These are phyloP conservation scores for Rousettus madagascariensis DNA, from an alignment of 2,797 vertebrate genomes.

Conservation along the genomic window DNA sequence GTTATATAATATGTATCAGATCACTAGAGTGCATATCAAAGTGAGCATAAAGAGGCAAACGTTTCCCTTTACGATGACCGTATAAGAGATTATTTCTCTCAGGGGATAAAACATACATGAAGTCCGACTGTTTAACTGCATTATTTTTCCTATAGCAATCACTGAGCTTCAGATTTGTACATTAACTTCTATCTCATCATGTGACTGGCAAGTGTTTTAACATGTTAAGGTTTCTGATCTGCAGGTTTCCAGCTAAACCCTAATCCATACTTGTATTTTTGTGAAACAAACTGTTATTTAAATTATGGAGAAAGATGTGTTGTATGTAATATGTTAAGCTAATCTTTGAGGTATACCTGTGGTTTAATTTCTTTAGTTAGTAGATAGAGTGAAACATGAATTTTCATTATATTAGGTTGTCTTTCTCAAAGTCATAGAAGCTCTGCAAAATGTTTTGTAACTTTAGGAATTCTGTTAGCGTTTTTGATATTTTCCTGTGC, in stretches of 20 bases:
- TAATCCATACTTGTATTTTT: not conserved
- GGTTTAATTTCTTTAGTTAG: not conserved
- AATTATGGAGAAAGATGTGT: not conserved
- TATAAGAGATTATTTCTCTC: constrained; percentile 21
- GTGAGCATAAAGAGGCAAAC: constrained; percentile 32
- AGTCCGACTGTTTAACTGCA: constrained; percentile 34
- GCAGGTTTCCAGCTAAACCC: constrained; percentile 1
- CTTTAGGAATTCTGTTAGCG: not conserved
- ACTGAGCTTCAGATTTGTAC: not conserved
- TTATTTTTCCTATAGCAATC: not conserved
- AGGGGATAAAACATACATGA: constrained; percentile 36
- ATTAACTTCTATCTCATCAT: not conserved
- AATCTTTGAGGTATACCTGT: not conserved
- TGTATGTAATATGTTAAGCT: not conserved
- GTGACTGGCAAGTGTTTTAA: not conserved
- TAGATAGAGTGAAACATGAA: not conserved
- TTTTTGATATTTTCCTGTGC: not conserved
- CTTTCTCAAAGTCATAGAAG: not conserved
- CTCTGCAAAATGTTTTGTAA: not conserved
- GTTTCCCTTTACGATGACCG: constrained; percentile 48
- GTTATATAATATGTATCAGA: not conserved
- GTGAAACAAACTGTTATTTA: not conserved
- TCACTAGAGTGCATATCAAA: constrained; percentile 14
- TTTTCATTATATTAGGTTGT: not conserved
- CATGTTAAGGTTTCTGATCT: not conserved